phyloP scores from a whole-genome alignment of 2,888 invertebrate species.

The Acanthacorydalis orientalis region DNA sequence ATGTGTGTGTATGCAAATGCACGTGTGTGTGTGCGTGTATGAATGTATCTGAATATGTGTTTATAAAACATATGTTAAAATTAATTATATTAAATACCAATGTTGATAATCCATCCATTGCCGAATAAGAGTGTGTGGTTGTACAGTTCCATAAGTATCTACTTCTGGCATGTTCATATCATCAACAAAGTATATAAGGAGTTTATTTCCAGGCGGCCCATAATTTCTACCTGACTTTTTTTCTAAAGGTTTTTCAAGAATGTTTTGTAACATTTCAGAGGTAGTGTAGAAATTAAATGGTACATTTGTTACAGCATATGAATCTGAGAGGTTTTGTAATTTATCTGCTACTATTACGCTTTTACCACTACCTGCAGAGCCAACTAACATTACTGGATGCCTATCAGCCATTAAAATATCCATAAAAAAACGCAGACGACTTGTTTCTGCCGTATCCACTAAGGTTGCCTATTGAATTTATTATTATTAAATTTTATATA shows the following conservation, averaged over 20 bases:
- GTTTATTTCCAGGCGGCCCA: conserved; percentile 85
- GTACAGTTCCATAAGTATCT: conserved; percentile 85
- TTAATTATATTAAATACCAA: conserved; percentile 35
- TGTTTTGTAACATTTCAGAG: conserved; percentile 76
- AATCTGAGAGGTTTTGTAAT: conserved; percentile 51
- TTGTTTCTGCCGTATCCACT: conserved; percentile 82
- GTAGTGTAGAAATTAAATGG: conserved; percentile 93
- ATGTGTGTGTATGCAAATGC: too few relatives aligned
- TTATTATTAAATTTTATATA: too few relatives aligned
- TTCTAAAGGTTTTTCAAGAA: conserved; percentile 81
- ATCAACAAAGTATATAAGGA: conserved; percentile 85
- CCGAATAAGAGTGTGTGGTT: conserved; percentile 83
- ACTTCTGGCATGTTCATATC: conserved; percentile 97
- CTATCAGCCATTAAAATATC: conserved; percentile 61
- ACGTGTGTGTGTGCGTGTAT: too few relatives aligned
- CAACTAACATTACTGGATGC: conserved; percentile 82
- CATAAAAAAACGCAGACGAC: conserved; percentile 72
- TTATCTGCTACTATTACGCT: conserved; percentile 81
- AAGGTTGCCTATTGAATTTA: conserved; percentile 24
- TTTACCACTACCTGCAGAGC: conserved; percentile 80
- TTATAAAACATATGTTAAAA: too few relatives aligned
- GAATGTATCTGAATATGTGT: too few relatives aligned
- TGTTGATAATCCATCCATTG: conserved; percentile 89
- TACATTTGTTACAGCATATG: conserved; percentile 70
- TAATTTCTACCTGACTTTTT: conserved; percentile 90